These are phyloP conservation scores for Microcebus tavaratra DNA, from an alignment of 2,113 vertebrate genomes.

Conservation along the genomic window DNA sequence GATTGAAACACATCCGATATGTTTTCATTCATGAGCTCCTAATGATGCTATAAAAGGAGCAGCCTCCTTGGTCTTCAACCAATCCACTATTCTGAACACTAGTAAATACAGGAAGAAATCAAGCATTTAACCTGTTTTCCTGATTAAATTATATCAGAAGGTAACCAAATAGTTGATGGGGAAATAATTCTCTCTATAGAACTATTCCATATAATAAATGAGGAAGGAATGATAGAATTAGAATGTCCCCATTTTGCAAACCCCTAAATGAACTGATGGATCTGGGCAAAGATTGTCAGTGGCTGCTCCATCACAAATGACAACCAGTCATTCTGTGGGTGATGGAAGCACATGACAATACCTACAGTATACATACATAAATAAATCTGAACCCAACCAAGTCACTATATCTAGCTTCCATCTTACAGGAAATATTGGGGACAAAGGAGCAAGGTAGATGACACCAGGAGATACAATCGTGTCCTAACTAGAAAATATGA, in stretches of 20 bases:
- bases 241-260: neutral
- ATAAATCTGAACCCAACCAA: neutral
- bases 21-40: neutral
- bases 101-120: neutral
- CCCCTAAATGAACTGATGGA: neutral
- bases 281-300: neutral
- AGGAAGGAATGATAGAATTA: neutral
- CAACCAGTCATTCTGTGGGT: neutral
- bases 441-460: neutral
- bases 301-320: neutral
- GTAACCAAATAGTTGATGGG: neutral
- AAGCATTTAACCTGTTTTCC: neutral
- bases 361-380: neutral
- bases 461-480: neutral
- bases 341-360: neutral
- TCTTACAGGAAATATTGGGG: neutral
- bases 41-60: neutral
- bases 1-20: neutral
- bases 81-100: neutral
- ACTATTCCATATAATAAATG: neutral
- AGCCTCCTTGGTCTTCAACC: neutral
- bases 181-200: neutral
- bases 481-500: neutral
- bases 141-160: neutral
- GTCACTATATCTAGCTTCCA: neutral